Base-by-base conservation (phyloP, 2,888 invertebrate genomes). In the Spilarctia lutea region DNA sequence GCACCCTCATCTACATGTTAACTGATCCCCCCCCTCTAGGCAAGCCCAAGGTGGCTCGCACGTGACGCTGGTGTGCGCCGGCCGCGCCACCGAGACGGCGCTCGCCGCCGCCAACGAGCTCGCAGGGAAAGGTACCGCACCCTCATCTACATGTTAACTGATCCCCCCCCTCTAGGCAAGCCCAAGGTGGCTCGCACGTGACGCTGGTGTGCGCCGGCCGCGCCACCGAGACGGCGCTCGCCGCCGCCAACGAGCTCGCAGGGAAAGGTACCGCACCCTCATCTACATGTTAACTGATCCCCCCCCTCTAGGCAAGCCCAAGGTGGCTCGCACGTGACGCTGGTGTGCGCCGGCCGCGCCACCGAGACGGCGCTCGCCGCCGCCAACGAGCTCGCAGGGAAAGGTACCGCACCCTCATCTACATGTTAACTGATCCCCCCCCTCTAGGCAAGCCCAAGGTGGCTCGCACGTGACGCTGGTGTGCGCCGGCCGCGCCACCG, bases 121-220 rank as follows among this genome's bases (percentile, higher is more conserved):
- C 65, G 98, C 98, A 3, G 97, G 98, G 20, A 96, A 97, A 7
- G 35, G 35, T 35, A 35, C n/a, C n/a, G n/a, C n/a, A n/a, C n/a
- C n/a, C n/a, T n/a, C n/a, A n/a, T n/a, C n/a, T n/a, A n/a, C n/a
- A n/a, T n/a, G n/a, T n/a, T n/a, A n/a, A n/a, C n/a, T n/a, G n/a
- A n/a, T n/a, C 60, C 48, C 52, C 42, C 8, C 48, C 63, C 79
- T 83, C 0, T 87, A 96, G 98, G 98, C 77, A 98, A 98, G 92
- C 99, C 99, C 0, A 99, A 99, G 93, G 96, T 99, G 70, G 98
- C 24, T 96, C 97, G 83, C 98, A 99, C 93, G 96, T 99, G 11
- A 99, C 99, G 0, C 85, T 99, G 42, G 99, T 99, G 63, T 97
- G 98, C 77, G 98, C 98, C 91, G 99, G 99, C 56, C 97, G 97